Percentiles rank a stretch among this genome's conserved stretches.
Evolutionary conservation across 1,140 invertebrate genomes (phyloP).

Genomic region (Alviniconcha marisindica): DNA sequence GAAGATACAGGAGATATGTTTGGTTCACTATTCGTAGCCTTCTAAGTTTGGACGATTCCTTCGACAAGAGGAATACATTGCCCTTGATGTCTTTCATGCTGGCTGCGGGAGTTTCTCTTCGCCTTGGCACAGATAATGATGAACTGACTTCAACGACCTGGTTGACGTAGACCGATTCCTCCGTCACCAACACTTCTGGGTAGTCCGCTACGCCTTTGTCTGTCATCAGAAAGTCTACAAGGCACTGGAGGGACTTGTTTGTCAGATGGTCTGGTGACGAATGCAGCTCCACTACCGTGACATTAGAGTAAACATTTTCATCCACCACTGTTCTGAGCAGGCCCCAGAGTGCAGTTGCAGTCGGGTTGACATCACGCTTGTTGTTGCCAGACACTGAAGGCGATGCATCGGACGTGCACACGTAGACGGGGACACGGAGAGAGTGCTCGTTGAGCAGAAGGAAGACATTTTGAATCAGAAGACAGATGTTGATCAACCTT

Average conservation of each 20-base stretch:
- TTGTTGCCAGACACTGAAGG: neutral
- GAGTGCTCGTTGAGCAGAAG: neutral
- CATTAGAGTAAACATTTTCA: conserved; percentile 14
- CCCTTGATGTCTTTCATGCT: neutral
- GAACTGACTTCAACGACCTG: neutral
- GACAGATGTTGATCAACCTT: conserved; percentile 2
- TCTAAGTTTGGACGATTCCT: neutral
- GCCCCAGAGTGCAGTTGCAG: conserved; percentile 26
- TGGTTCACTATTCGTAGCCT: neutral
- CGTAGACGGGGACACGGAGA: neutral
- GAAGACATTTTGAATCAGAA: conserved; percentile 31
- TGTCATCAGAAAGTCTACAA: neutral
- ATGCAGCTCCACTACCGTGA: conserved; percentile 4
- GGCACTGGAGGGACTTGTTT: neutral
- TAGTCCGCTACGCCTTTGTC: neutral
- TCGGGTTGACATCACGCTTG: conserved; percentile 2
- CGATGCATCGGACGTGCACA: conserved; percentile 10
- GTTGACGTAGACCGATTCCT: neutral
- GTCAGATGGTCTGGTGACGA: neutral
- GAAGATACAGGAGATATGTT: neutral
- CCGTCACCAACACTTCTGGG: neutral
- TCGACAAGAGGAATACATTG: neutral
- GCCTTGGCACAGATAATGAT: neutral
- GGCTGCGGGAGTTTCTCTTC: neutral
- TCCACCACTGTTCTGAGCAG: conserved; percentile 8